Conservation (phyloP, 2,113 vertebrate species). For the Pagrus major region DNA sequence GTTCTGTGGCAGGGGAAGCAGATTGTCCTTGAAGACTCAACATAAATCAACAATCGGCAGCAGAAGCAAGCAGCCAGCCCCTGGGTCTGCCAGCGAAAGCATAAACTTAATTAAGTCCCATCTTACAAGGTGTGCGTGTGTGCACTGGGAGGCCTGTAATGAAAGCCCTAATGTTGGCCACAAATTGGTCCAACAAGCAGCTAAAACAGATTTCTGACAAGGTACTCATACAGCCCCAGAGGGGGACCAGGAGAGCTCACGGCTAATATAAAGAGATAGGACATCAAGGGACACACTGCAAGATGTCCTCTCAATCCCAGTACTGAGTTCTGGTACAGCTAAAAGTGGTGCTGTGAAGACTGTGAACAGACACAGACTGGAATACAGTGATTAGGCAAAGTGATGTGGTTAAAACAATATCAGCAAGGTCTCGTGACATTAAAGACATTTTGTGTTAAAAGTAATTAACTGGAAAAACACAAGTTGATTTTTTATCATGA, state of each 20-base stretch:
- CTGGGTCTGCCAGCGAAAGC: slow-evolving; percentile 75
- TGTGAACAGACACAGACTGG: not conserved
- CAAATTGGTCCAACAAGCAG: slow-evolving; percentile 76
- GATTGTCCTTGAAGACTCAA: slow-evolving; percentile 73
- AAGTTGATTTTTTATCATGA: no score
- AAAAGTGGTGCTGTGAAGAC: not conserved
- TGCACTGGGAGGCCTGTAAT: slow-evolving; percentile 71
- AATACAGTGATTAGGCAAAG: not conserved
- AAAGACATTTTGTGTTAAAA: not conserved
- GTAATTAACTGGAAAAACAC: no score
- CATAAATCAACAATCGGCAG: slow-evolving; percentile 78
- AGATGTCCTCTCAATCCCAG: slow-evolving; percentile 1
- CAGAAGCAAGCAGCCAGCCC: slow-evolving; percentile 64
- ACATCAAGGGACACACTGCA: slow-evolving; percentile 26
- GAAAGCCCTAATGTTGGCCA: slow-evolving; percentile 73
- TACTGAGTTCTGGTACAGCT: not conserved
- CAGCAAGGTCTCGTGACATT: not conserved
- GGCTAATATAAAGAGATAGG: slow-evolving; percentile 44
- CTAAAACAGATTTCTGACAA: slow-evolving; percentile 67
- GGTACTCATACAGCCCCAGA: slow-evolving; percentile 25
- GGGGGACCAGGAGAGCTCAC: slow-evolving; percentile 20
- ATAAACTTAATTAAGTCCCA: slow-evolving; percentile 79
- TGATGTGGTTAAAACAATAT: not conserved
- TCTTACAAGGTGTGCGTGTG: slow-evolving; percentile 75
- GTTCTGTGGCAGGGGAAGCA: slow-evolving; percentile 46